Conservation (phyloP, 2,888 invertebrate genomes). For the Caenorhabditis virilis region DNA sequence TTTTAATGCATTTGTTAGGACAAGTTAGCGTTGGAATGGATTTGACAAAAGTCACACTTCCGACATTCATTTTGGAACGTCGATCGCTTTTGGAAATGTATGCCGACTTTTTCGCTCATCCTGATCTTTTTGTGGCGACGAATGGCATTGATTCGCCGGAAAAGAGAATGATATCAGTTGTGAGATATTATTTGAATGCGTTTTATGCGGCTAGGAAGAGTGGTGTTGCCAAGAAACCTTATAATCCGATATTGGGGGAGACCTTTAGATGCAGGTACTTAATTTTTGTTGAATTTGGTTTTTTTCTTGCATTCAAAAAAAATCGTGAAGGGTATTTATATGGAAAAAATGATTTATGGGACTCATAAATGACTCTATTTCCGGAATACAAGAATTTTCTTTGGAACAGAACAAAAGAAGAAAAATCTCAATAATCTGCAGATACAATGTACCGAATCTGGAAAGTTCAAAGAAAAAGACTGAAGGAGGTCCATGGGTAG, state of each 20-base stretch:
- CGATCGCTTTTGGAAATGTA: slow-evolving; percentile 98
- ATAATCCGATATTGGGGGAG: slow-evolving; percentile 97
- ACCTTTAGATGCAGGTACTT: slow-evolving; percentile 88
- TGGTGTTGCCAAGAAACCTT: slow-evolving; percentile 96
- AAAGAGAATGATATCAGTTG: slow-evolving; percentile 76
- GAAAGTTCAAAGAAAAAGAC: slow-evolving; percentile 48
- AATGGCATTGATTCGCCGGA: slow-evolving; percentile 72
- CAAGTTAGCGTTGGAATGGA: slow-evolving; percentile 99
- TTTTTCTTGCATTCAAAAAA: slow-evolving; percentile 80
- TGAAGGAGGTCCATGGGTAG: slow-evolving; percentile 78
- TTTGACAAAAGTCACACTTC: slow-evolving; percentile 95
- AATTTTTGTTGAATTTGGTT: slow-evolving; percentile 2
- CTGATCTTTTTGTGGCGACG: slow-evolving; percentile 85
- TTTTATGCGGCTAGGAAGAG: slow-evolving; percentile 98
- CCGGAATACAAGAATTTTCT: too few relatives aligned
- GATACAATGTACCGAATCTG: slow-evolving; percentile 55
- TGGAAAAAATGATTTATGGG: too few relatives aligned
- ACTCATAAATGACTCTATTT: too few relatives aligned
- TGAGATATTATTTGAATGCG: slow-evolving; percentile 95
- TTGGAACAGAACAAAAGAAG: too few relatives aligned
- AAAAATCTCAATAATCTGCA: too few relatives aligned
- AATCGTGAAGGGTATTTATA: too few relatives aligned
- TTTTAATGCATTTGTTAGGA: slow-evolving; percentile 91
- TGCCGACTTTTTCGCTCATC: slow-evolving; percentile 99
- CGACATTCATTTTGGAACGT: slow-evolving; percentile 96